Evolutionary conservation across 2,888 invertebrate genomes (phyloP), one percentile per base, ranked within the genome.

Genomic region (Ischnus inquisitorius): DNA sequence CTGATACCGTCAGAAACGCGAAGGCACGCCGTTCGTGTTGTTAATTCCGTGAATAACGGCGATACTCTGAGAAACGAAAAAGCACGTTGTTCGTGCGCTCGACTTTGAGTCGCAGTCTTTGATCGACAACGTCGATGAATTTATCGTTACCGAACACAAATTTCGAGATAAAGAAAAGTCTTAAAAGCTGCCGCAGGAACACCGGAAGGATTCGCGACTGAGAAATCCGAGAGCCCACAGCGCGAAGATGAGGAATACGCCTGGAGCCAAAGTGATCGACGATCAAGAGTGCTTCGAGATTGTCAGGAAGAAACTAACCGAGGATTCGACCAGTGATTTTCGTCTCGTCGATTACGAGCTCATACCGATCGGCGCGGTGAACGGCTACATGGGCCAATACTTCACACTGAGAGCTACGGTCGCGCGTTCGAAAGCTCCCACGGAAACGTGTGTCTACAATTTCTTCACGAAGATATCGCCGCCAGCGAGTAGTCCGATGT

Each of bases 331-430:
- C 88, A 85, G 89, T 3, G 87, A 91, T 39, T 92, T 89, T 79
- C 88, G 87, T 0, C 64, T 92, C 48, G 79, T 92, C 25, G 83
- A 84, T 4, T 92, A 92, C 71, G 90, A 92, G 39, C 72, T 92
- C 0, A 79, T 89, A 6, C 90, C 92, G 0, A 82, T 92, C 19
- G 85, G 86, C 5, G 81, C 88, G 39, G 87, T 90, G 0, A 90
- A 88, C 65, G 92, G 92, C 8, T 92, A 77, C 81, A 88, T 92
- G 90, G 92, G 92, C 14, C 91, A 90, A 22, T 92, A 92, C 51
- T 92, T 90, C 28, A 92, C 86, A 0, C 69, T 92, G 6, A 90
- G 85, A 19, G 87, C 89, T 0, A 90, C 88, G 0, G 90, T 90
- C 0, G 88, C 87, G 0, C 83, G 87, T 4, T 74, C 87, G 0